A percentile compares a stretch with the other conserved stretches of the same genome.
These are phyloP conservation scores for Enteromius mattozi DNA, from an alignment of 2,797 vertebrate genomes.

Conservation along the genomic window DNA sequence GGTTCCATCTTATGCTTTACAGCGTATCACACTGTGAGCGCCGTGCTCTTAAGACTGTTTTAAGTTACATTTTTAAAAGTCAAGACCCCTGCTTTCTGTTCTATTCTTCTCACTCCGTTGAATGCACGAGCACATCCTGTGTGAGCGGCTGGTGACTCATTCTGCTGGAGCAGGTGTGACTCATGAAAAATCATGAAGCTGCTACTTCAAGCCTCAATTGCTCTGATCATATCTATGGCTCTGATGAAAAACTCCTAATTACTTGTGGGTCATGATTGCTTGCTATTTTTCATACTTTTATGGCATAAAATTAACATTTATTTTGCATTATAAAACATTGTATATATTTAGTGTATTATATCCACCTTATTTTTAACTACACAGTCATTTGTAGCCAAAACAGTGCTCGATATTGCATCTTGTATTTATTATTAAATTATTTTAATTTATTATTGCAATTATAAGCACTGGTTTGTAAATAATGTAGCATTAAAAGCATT, in stretches of 20 bases:
- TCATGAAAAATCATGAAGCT: neutral
- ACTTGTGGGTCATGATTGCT: neutral
- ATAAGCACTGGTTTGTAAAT: neutral
- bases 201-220: neutral
- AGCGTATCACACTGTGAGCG: neutral
- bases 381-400: neutral
- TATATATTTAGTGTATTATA: neutral
- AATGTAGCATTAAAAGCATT: neutral
- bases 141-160: neutral
- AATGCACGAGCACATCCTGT: neutral
- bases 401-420: neutral
- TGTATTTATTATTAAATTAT: neutral
- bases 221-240: too few species aligned
- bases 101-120: neutral
- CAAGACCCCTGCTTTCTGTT: neutral
- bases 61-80: neutral
- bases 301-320: neutral
- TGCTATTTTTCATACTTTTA: neutral
- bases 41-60: neutral
- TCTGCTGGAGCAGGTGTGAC: conserved; percentile 9
- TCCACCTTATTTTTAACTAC: neutral
- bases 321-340: neutral
- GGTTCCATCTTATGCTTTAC: neutral
- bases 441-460: neutral
- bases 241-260: neutral